These are phyloP conservation scores for Symphodus melops DNA, from an alignment of 2,113 vertebrate genomes.

Conservation along the genomic window DNA sequence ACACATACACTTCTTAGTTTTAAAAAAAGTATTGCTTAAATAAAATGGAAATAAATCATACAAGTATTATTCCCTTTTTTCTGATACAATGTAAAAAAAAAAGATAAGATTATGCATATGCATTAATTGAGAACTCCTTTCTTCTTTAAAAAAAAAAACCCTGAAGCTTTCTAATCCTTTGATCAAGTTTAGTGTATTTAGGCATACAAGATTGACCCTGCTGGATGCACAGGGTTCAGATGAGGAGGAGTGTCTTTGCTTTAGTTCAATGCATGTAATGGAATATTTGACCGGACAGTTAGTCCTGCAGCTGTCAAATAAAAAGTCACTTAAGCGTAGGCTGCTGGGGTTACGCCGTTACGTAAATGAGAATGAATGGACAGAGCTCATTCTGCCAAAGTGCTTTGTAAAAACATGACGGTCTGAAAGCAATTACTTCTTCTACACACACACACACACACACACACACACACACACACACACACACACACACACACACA, in stretches of 20 bases:
- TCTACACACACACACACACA: slow-evolving; percentile 35
- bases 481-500: slow-evolving; percentile 32
- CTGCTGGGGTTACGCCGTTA: slow-evolving; percentile 26
- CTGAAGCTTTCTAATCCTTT: slow-evolving; percentile 10
- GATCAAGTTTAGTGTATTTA: slow-evolving; percentile 43
- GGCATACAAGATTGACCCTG: neutral
- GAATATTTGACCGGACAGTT: slow-evolving; percentile 18
- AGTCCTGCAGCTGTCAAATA: slow-evolving; percentile 28
- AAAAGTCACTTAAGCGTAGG: slow-evolving; percentile 32
- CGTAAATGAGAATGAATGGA: slow-evolving; percentile 33
- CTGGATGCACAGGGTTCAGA: neutral
- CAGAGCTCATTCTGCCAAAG: slow-evolving; percentile 64
- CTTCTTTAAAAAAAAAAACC: slow-evolving; percentile 22
- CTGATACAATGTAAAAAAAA: slow-evolving; percentile 57
- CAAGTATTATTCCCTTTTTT: slow-evolving; percentile 41
- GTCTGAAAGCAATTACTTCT: slow-evolving; percentile 36
- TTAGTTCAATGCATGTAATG: slow-evolving; percentile 23
- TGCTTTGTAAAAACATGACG: slow-evolving; percentile 72
- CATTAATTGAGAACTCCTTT: slow-evolving; percentile 29
- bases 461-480: slow-evolving; percentile 46
- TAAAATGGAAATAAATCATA: slow-evolving; percentile 50
- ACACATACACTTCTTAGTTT: slow-evolving; percentile 33
- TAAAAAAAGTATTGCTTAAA: slow-evolving; percentile 63
- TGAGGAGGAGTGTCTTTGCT: slow-evolving; percentile 28
- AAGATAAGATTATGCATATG: slow-evolving; percentile 56